phyloP scores from a whole-genome alignment of 2,888 invertebrate species.

The Pegoplata infirma region DNA sequence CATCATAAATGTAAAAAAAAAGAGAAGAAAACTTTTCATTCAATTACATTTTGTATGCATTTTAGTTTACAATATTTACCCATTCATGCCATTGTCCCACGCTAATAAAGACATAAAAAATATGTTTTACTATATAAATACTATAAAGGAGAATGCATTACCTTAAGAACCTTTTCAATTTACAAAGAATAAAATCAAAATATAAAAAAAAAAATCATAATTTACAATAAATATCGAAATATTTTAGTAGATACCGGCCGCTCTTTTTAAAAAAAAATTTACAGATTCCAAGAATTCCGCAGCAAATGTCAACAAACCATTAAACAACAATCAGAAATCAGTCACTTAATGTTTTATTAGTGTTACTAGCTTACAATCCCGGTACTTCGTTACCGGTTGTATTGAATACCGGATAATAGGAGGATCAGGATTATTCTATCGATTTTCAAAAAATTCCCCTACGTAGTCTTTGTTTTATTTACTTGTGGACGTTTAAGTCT shows the following conservation, averaged over 20 bases:
- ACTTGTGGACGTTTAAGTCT: too few species aligned
- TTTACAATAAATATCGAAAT: constrained; percentile 39
- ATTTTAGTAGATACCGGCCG: constrained; percentile 19
- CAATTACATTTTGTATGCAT: constrained; percentile 7
- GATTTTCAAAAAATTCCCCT: too few species aligned
- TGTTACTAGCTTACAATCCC: too few species aligned
- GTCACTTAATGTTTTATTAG: constrained; percentile 13
- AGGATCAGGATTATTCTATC: too few species aligned
- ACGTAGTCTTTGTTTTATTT: too few species aligned
- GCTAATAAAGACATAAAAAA: constrained; percentile 65
- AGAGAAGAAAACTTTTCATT: constrained; percentile 39
- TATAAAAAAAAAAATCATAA: constrained; percentile 31
- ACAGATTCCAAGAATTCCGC: constrained; percentile 72
- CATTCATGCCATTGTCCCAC: constrained; percentile 68
- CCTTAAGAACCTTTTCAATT: constrained; percentile 9
- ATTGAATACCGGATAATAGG: too few species aligned
- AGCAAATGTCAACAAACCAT: constrained; percentile 68
- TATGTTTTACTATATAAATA: not conserved
- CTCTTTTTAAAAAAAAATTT: constrained; percentile 65
- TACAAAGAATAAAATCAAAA: constrained; percentile 15
- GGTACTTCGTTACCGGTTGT: not conserved
- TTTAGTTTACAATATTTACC: constrained; percentile 50
- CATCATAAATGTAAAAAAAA: constrained; percentile 49
- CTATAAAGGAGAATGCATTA: not conserved
- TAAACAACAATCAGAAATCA: constrained; percentile 41